phyloP scores from a whole-genome alignment of 2,888 invertebrate genomes.

The Drepana falcataria region DNA sequence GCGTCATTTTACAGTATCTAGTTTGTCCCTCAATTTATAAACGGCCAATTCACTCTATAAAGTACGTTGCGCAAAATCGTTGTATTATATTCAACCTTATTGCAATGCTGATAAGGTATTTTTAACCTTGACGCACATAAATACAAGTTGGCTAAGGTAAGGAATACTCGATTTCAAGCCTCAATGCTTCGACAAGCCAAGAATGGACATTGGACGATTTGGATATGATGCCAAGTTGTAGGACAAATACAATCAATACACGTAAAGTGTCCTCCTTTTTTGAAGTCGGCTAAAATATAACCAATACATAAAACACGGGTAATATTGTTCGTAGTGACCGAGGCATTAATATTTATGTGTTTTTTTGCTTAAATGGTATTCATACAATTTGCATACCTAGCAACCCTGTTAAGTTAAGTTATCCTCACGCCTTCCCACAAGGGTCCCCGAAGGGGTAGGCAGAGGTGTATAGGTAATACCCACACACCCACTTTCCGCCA shows the following conservation, averaged over 20 bases:
- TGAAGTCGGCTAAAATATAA: no score
- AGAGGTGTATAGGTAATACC: no score
- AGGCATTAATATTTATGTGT: no score
- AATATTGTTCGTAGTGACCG: no score
- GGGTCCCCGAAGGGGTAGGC: no score
- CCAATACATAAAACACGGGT: no score
- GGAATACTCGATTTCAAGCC: conserved; percentile 36
- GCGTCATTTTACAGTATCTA: conserved; percentile 24
- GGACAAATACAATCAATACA: conserved; percentile 9
- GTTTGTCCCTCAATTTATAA: conserved; percentile 30
- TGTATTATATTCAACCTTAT: conserved; percentile 7
- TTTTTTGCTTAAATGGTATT: no score
- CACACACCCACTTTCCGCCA: no score
- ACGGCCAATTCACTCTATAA: conserved; percentile 17
- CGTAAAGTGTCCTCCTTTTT: no score
- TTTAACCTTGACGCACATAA: not conserved
- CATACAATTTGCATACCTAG: no score
- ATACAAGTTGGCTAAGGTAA: conserved; percentile 9
- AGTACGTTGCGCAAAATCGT: not conserved
- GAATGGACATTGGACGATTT: conserved; percentile 22
- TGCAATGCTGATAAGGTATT: not conserved
- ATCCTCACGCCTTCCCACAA: no score
- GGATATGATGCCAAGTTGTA: conserved; percentile 5
- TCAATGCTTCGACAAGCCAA: conserved; percentile 30
- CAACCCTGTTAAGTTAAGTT: no score